Percentiles rank a stretch among this genome's conserved stretches.
phyloP scores from a whole-genome alignment of 2,113 vertebrate species.

The Psilopsiagon aurifrons region DNA sequence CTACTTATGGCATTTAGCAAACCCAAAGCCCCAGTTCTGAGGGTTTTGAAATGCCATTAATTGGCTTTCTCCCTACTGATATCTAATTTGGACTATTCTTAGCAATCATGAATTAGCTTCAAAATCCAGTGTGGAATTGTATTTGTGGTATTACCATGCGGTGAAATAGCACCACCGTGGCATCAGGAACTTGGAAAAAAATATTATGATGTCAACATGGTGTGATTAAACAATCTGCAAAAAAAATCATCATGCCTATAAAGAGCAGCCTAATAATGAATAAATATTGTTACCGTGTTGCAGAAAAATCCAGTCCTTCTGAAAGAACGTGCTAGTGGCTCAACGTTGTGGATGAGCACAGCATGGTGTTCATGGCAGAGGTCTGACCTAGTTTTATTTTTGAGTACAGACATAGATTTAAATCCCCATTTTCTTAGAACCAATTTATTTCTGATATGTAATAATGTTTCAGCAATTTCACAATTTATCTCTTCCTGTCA shows the following conservation, averaged over 20 bases:
- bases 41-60: background rate
- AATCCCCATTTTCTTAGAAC: background rate
- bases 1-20: background rate
- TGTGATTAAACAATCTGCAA: slow-evolving; percentile 12
- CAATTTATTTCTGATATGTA: background rate
- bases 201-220: background rate
- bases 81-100: background rate
- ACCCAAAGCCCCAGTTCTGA: background rate
- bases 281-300: background rate
- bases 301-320: background rate
- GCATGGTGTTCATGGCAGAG: background rate
- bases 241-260: background rate
- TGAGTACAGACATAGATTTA: background rate
- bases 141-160: background rate
- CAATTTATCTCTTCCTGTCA: background rate
- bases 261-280: background rate
- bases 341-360: background rate
- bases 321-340: background rate
- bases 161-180: background rate
- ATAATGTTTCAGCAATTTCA: background rate
- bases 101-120: background rate
- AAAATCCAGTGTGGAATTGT: background rate
- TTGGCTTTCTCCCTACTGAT: background rate
- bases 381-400: background rate
- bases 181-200: background rate